Evolutionary conservation across 92 coral and sea anemone genomes (phyloP).

Genomic region (Micromussa lordhowensis): DNA sequence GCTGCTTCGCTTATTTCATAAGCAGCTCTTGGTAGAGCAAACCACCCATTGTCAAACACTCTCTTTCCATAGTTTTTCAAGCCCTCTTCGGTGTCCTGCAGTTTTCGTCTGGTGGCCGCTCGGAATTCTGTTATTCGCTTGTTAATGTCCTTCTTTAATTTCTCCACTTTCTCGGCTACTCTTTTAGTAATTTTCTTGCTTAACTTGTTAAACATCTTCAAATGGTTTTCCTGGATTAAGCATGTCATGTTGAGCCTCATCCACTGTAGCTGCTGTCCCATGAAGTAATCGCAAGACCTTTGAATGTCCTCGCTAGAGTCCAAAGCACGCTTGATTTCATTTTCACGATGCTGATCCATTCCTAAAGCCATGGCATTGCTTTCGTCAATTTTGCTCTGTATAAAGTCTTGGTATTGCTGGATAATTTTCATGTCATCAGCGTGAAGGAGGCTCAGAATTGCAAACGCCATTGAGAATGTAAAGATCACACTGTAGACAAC

Average conservation of each 20-base stretch:
- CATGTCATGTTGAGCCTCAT: slow-evolving; percentile 77
- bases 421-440: slow-evolving; percentile 65
- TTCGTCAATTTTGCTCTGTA: slow-evolving; percentile 59
- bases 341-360: slow-evolving; percentile 85
- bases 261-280: slow-evolving; percentile 64
- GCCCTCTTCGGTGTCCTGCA: slow-evolving; percentile 44
- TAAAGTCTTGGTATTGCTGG: slow-evolving; percentile 61
- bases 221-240: slow-evolving; percentile 67
- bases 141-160: slow-evolving; percentile 49
- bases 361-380: slow-evolving; percentile 57
- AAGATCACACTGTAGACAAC: slow-evolving; percentile 69
- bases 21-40: slow-evolving; percentile 69
- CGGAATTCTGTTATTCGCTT: slow-evolving; percentile 42
- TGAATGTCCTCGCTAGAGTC: slow-evolving; percentile 74
- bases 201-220: slow-evolving; percentile 72
- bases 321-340: slow-evolving; percentile 59
- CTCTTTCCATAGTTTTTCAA: slow-evolving; percentile 63
- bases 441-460: slow-evolving; percentile 72
- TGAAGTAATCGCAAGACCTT: slow-evolving; percentile 75
- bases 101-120: slow-evolving; percentile 42
- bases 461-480: slow-evolving; percentile 73
- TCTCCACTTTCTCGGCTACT: slow-evolving; percentile 52
- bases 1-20: slow-evolving; percentile 22
- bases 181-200: slow-evolving; percentile 57
- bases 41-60: slow-evolving; percentile 76